phyloP scores from a whole-genome alignment of 2,113 vertebrate species.

The Mugil cephalus region DNA sequence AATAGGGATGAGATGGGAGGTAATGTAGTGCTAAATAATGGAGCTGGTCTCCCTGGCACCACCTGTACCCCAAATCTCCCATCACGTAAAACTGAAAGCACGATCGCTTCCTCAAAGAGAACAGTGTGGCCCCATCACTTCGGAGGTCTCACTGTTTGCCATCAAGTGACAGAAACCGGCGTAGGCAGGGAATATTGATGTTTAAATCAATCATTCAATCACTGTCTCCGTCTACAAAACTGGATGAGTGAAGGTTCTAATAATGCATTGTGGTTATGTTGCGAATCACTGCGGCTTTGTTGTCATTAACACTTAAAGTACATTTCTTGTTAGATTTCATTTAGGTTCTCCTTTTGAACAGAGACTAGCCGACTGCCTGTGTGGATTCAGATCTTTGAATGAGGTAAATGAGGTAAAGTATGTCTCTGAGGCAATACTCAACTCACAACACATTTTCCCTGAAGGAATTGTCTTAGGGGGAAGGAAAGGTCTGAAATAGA shows the following conservation, averaged over 20 bases:
- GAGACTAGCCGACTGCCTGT: background rate
- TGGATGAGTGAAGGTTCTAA: conserved; percentile 4
- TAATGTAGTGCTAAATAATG: conserved; percentile 79
- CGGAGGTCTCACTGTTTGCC: conserved; percentile 41
- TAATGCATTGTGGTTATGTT: conserved; percentile 1
- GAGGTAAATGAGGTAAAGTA: conserved; percentile 2
- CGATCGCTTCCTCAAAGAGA: conserved; percentile 61
- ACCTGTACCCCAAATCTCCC: conserved; percentile 44
- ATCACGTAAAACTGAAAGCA: conserved; percentile 49
- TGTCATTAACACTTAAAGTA: background rate
- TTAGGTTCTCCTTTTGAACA: background rate
- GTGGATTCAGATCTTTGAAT: background rate
- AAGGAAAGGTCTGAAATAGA: conserved; percentile 8
- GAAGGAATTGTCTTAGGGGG: conserved; percentile 12
- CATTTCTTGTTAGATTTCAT: background rate
- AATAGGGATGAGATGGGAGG: conserved; percentile 70
- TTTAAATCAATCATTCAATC: conserved; percentile 32
- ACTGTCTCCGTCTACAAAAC: background rate
- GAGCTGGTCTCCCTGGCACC: conserved; percentile 62
- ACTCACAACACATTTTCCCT: conserved; percentile 3
- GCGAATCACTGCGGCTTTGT: conserved; percentile 7
- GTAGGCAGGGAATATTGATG: background rate
- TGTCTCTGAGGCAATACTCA: background rate
- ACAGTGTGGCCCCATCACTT: conserved; percentile 55
- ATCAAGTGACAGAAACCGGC: conserved; percentile 28